Evolutionary conservation across 2,113 vertebrate species (phyloP), one percentile per base, ranked within the genome.

Genomic region (Pipra filicauda): DNA sequence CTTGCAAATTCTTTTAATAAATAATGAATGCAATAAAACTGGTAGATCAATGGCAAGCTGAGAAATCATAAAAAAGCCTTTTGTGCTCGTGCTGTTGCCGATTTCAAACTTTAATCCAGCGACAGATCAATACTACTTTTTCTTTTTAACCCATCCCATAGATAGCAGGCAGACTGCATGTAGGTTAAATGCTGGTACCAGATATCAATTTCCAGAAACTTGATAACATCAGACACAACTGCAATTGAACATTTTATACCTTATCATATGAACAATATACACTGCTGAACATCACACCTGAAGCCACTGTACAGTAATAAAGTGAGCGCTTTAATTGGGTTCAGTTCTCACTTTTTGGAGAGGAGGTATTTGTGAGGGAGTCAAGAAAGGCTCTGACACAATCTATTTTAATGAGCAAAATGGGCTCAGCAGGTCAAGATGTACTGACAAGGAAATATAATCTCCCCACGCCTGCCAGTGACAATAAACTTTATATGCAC

Each of bases 1-100:
- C 98, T 99, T 98, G 98, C 98, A 98, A 98, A 98, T 98, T 99
- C 98, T 98, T 98, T 98, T 98, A 99, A 98, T 99, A 99, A 99
- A 98, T 98, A 99, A 99, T 99, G 98, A 99, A 98, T 98, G 98
- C 98, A 98, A 98, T 98, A 98, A 99, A 99, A 98, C 98, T 97
- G 94, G 97, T 94, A 98, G 98, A 98, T 99, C 98, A 99, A 99
- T 99, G 97, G 98, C 97, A 97, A 98, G 98, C 98, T 98, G 97
- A 98, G 98, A 98, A 98, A 98, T 98, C 97, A 98, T 99, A 98
- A 98, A 98, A 97, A 97, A 97, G 94, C 85, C 97, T 98, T 98
- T 98, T 98, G 98, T 98, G 97, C 97, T 97, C 95, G 89, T 88
- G 97, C 96, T 97, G 94, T 97, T 98, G 98, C 97, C 95, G 97